These are phyloP conservation scores for Pseudomugil gertrudae DNA, from an alignment of 2,797 vertebrate genomes.

Conservation along the genomic window DNA sequence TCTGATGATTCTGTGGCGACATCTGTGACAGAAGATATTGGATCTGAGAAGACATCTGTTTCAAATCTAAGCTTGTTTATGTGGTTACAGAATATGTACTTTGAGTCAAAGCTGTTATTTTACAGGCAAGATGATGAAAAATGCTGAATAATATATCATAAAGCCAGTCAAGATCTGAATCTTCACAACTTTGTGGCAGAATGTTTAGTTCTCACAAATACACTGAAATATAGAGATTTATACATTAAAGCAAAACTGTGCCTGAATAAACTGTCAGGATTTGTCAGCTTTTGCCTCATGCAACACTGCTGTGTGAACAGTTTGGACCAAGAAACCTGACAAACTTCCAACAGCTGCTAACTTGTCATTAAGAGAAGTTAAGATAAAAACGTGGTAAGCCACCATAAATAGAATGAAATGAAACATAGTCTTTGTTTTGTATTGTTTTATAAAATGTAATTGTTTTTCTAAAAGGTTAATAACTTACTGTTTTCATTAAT, in stretches of 20 bases:
- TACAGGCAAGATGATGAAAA: conserved; percentile 3
- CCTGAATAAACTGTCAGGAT: conserved; percentile 2
- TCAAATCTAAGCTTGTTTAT: background rate
- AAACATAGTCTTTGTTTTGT: too few relatives aligned
- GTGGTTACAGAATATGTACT: background rate
- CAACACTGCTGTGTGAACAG: background rate
- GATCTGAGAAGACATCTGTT: conserved; percentile 12
- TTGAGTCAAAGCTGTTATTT: background rate
- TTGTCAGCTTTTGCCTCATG: conserved; percentile 6
- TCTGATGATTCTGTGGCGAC: conserved; percentile 35
- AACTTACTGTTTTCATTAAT: too few relatives aligned
- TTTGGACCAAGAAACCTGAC: conserved; percentile 27
- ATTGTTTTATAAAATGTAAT: too few relatives aligned
- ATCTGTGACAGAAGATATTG: conserved; percentile 9
- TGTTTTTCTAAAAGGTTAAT: too few relatives aligned
- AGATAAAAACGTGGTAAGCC: background rate
- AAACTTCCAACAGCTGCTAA: conserved; percentile 34
- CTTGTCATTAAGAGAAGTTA: conserved; percentile 14
- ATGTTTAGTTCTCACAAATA: background rate
- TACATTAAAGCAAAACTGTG: conserved; percentile 4
- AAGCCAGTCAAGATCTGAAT: background rate
- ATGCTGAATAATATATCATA: conserved; percentile 16
- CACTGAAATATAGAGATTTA: background rate
- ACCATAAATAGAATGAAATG: background rate
- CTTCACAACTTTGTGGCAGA: background rate